These are phyloP conservation scores for Melipona quadrifasciata DNA, from an alignment of 1,140 invertebrate genomes.

Conservation along the genomic window DNA sequence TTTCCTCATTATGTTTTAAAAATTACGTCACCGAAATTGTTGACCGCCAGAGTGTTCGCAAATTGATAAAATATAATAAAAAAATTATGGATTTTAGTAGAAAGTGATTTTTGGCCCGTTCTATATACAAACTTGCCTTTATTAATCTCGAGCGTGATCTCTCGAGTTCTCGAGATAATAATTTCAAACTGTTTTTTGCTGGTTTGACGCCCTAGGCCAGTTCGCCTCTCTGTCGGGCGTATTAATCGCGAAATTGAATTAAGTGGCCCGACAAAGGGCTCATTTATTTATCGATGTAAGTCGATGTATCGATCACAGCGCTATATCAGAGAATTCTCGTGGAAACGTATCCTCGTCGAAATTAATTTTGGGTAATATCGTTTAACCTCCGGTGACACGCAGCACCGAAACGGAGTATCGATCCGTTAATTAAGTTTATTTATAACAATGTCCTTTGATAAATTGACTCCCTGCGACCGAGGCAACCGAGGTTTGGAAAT, in stretches of 20 bases:
- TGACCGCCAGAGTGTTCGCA: no score
- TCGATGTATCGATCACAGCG: background rate
- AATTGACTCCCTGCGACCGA: background rate
- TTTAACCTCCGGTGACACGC: background rate
- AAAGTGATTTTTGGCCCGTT: no score
- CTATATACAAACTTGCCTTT: no score
- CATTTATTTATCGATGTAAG: background rate
- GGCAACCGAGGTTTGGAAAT: background rate
- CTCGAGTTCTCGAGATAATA: background rate
- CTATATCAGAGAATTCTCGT: background rate
- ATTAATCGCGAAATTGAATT: background rate
- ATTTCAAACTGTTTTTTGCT: conserved; percentile 1
- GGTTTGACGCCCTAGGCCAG: background rate
- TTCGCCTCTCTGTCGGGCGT: background rate
- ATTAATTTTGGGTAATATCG: background rate
- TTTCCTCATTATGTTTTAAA: no score
- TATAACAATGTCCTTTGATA: background rate
- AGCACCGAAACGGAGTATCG: no score
- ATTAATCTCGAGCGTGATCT: background rate
- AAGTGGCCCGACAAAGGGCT: no score
- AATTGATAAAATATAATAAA: no score
- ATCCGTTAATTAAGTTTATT: conserved; percentile 6
- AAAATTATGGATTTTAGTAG: no score
- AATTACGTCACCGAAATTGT: no score
- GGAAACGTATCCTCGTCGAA: background rate